These are phyloP conservation scores for Dipodomys ordii DNA, from an alignment of 2,113 vertebrate genomes.

Conservation along the genomic window DNA sequence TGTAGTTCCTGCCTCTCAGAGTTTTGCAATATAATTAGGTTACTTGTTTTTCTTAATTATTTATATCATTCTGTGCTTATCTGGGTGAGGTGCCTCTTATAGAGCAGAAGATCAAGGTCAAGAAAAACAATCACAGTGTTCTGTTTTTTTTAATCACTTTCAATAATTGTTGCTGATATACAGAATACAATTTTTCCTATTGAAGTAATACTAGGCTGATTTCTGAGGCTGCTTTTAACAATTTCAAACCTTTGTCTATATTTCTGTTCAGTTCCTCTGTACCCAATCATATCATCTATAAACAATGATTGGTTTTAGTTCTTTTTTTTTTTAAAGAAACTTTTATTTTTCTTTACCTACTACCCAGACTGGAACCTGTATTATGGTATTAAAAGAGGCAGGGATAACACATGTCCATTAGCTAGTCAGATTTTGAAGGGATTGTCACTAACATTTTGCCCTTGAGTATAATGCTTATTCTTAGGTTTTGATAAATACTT, in stretches of 20 bases:
- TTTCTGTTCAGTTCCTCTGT: slow-evolving; percentile 33
- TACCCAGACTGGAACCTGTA: not conserved
- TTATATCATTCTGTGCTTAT: slow-evolving; percentile 30
- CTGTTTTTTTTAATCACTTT: slow-evolving; percentile 15
- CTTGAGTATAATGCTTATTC: not conserved
- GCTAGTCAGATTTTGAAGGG: not conserved
- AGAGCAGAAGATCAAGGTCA: slow-evolving; percentile 32
- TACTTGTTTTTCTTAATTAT: slow-evolving; percentile 63
- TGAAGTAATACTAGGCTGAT: not conserved
- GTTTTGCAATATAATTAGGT: slow-evolving; percentile 19
- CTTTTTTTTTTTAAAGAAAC: not conserved
- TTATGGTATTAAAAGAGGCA: not conserved
- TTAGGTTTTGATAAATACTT: slow-evolving; percentile 2
- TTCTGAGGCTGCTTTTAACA: not conserved
- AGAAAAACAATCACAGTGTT: slow-evolving; percentile 40
- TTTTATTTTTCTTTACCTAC: not conserved
- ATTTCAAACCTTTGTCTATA: not conserved
- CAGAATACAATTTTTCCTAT: slow-evolving; percentile 22
- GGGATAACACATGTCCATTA: not conserved
- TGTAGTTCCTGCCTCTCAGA: not conserved
- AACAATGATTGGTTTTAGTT: not conserved
- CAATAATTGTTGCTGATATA: not conserved
- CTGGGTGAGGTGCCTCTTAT: not conserved
- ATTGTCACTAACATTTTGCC: not conserved
- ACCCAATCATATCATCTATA: not conserved